Base-by-base conservation (phyloP, 2,797 vertebrate species). In the Propithecus perrieri region DNA sequence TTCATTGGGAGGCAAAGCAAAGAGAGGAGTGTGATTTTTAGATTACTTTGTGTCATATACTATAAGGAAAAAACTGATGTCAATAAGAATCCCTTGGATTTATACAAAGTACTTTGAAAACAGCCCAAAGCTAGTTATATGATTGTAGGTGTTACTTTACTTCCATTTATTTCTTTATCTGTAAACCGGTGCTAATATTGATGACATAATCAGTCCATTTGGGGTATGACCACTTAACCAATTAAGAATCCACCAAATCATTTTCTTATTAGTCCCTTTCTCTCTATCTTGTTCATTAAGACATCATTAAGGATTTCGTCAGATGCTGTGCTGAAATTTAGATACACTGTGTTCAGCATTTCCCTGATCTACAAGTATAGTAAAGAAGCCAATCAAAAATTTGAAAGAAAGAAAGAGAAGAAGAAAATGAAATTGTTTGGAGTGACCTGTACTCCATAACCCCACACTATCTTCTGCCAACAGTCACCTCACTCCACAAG, bases 51-150 rank as follows among this genome's bases (percentile, higher is more conserved):
- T 83, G 8, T 38, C 67, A 28, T 63, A 26, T 81, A 10, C 30
- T 5, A 33, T 43, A 61, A 71, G 12, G 53, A 81, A 74, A 74
- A 85, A 85, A 65, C 13, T 30, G 43, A 72, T 65, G 43, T 84
- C 43, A 78, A 14, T 78, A 76, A 67, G 41, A 95, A 85, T 91
- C 43, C 28, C 83, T 89, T 88, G 22, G 67, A 80, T 90, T 94
- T 69, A 85, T 38, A 92, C 26, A 92, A 94, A 85, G 53, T 85
- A 76, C 46, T 89, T 83, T 76, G 59, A 85, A 91, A 95, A 86
- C 14, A 89, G 3, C 24, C 20, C 5, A 63, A 3, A 55, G 38
- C 50, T 86, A 71, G 53, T 78, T 92, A 80, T 86, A 24, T 57
- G 55, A 46, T 69, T 26, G n/a, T 26, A 17, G 18, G 38, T 84